Evolutionary conservation across 2,113 vertebrate genomes (phyloP).

Genomic region (Pteropus alecto): DNA sequence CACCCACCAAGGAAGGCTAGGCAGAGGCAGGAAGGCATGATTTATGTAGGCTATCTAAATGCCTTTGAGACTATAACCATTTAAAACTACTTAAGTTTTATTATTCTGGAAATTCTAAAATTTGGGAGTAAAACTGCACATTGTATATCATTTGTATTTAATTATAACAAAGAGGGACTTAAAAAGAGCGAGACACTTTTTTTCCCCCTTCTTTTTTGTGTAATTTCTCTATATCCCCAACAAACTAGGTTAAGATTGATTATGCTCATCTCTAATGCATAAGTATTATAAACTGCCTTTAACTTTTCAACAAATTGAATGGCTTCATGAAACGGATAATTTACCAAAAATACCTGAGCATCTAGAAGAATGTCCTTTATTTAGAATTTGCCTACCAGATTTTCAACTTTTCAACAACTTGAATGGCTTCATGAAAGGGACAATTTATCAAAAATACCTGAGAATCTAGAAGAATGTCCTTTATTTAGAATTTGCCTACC

Average conservation of each 20-base stretch:
- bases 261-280: background rate
- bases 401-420: background rate
- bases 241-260: background rate
- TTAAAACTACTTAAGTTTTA: background rate
- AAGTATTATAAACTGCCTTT: background rate
- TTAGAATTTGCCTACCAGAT: conserved; percentile 41
- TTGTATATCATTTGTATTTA: background rate
- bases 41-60: background rate
- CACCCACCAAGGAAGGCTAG: background rate
- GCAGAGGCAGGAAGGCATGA: background rate
- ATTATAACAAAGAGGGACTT: background rate
- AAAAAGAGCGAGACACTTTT: background rate
- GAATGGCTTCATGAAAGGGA: conserved; percentile 13
- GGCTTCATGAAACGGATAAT: conserved; percentile 4
- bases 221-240: background rate
- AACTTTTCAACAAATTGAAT: background rate
- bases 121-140: background rate
- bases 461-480: conserved; percentile 47
- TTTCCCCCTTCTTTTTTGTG: background rate
- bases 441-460: conserved; percentile 28
- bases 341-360: conserved; percentile 38
- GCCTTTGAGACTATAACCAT: background rate
- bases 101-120: background rate
- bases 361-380: conserved; percentile 50
- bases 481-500: conserved; percentile 54